Percentiles rank a stretch among this genome's conserved stretches.
Evolutionary conservation across 1,140 invertebrate species (phyloP).

Genomic region (Bemisia tabaci): DNA sequence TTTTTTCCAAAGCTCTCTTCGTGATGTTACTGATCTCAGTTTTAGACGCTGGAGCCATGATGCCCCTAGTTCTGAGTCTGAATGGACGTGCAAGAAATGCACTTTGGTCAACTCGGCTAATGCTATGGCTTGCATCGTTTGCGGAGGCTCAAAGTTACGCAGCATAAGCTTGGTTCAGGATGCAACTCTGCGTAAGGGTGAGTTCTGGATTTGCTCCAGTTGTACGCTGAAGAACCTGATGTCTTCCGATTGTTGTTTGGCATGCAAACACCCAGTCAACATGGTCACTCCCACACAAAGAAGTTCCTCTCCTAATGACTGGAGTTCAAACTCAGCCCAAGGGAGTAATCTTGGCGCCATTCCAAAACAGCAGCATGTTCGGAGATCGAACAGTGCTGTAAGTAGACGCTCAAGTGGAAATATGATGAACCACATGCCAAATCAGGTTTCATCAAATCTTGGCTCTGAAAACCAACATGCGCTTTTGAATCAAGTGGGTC

Average conservation of each 20-base stretch:
- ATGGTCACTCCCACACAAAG: slow-evolving; percentile 16
- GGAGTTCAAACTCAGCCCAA: slow-evolving; percentile 7
- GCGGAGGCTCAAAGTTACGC: slow-evolving; percentile 36
- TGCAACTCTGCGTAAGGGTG: slow-evolving; percentile 52
- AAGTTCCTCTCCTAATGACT: slow-evolving; percentile 33
- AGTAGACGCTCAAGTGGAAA: slow-evolving; percentile 1
- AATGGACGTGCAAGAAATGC: slow-evolving; percentile 78
- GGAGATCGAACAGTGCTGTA: slow-evolving; percentile 13
- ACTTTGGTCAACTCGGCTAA: slow-evolving; percentile 61
- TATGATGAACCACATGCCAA: slow-evolving; percentile 6
- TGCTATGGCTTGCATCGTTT: slow-evolving; percentile 59
- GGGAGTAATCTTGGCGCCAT: slow-evolving; percentile 21
- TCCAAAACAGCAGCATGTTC: slow-evolving; percentile 24
- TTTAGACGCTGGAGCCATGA: slow-evolving; percentile 33
- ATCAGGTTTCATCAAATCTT: neutral
- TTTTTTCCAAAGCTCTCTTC: neutral
- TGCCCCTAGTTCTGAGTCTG: slow-evolving; percentile 17
- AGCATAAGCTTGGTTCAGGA: slow-evolving; percentile 38
- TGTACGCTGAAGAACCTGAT: slow-evolving; percentile 77
- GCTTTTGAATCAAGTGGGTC: too few relatives aligned
- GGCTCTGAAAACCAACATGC: too few relatives aligned
- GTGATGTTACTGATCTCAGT: neutral
- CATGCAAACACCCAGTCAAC: slow-evolving; percentile 45
- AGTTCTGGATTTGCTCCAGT: slow-evolving; percentile 57
- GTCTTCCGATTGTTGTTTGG: slow-evolving; percentile 52